Evolutionary conservation across 2,888 invertebrate genomes (phyloP).

Genomic region (Xestobium rufovillosum): DNA sequence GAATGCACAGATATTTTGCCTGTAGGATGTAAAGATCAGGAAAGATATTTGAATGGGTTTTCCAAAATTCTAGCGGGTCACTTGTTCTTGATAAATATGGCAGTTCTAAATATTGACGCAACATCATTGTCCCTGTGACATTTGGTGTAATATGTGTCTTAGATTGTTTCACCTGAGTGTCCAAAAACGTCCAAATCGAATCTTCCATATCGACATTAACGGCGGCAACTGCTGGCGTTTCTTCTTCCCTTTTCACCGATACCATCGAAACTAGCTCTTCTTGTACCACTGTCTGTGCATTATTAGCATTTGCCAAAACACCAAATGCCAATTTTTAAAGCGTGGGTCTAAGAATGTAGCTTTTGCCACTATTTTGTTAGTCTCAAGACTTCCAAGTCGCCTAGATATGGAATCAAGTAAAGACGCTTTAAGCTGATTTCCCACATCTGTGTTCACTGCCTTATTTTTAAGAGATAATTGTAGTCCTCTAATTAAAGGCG

Average conservation of each 20-base stretch:
- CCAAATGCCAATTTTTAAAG: conserved; percentile 23
- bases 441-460: conserved; percentile 10
- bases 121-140: background rate
- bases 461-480: conserved; percentile 13
- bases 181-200: background rate
- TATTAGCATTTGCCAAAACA: conserved; percentile 17
- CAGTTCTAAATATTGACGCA: conserved; percentile 3
- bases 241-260: conserved; percentile 3
- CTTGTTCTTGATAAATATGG: conserved; percentile 1
- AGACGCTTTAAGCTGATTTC: conserved; percentile 10
- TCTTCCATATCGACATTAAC: background rate
- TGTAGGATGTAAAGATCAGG: conserved; percentile 10
- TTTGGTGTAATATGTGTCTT: background rate
- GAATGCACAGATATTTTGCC: conserved; percentile 11
- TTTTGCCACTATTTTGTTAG: conserved; percentile 18
- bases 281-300: conserved; percentile 19
- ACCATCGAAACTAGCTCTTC: conserved; percentile 9
- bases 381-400: conserved; percentile 13
- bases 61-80: background rate
- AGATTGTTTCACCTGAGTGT: background rate
- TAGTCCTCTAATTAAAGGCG: conserved; percentile 14
- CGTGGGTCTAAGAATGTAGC: conserved; percentile 24
- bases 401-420: conserved; percentile 10
- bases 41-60: conserved; percentile 3
- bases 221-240: conserved; percentile 4